phyloP scores from a whole-genome alignment of 2,113 vertebrate species.

The Numenius arquata region DNA sequence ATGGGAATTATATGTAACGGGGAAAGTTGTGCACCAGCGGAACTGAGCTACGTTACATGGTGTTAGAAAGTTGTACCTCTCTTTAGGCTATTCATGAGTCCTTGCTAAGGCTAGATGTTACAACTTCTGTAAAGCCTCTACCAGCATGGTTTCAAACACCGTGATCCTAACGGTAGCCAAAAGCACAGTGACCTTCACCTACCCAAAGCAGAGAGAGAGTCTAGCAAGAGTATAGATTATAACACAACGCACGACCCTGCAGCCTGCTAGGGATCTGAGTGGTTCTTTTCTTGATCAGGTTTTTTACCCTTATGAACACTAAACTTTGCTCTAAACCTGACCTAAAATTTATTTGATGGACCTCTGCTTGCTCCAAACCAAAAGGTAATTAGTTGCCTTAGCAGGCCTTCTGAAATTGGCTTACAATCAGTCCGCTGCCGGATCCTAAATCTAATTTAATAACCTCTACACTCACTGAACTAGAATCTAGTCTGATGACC shows the following conservation, averaged over 20 bases:
- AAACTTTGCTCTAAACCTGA: not conserved
- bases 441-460: not conserved
- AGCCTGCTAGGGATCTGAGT: not conserved
- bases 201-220: not conserved
- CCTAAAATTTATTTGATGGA: not conserved
- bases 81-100: not conserved
- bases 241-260: not conserved
- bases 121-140: not conserved
- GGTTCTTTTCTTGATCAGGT: not conserved
- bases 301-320: not conserved
- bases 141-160: not conserved
- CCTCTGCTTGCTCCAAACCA: not conserved
- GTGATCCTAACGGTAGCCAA: accelerated
- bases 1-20: accelerated
- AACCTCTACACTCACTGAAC: not conserved
- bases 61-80: not conserved
- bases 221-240: not conserved
- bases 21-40: not conserved
- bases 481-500: not conserved
- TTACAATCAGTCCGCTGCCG: not conserved
- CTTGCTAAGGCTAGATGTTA: not conserved
- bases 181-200: not conserved
- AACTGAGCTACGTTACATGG: not conserved
- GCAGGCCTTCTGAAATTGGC: not conserved
- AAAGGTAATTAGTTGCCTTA: not conserved